phyloP scores from a whole-genome alignment of 2,888 invertebrate species.

The Meganola albula region DNA sequence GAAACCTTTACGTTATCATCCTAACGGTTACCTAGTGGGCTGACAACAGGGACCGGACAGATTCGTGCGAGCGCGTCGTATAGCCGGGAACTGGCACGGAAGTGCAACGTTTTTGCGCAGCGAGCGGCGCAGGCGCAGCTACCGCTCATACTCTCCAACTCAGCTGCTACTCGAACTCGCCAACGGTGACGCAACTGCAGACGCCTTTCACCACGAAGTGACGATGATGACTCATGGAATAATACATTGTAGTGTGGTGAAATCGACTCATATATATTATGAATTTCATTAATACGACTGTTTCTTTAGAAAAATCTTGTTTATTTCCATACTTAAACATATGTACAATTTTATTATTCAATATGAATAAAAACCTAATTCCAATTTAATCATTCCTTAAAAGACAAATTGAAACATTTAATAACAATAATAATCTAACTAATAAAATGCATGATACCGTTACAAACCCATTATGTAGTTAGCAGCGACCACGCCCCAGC shows the following conservation, averaged over 20 bases:
- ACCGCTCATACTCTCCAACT: slow-evolving; percentile 42
- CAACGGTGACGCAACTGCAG: slow-evolving; percentile 43
- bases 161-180: slow-evolving; percentile 40
- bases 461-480: slow-evolving; percentile 78
- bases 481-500: slow-evolving; percentile 77
- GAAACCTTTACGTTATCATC: slow-evolving; percentile 51
- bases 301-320: slow-evolving; percentile 46
- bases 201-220: slow-evolving; percentile 52
- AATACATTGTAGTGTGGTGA: slow-evolving; percentile 68
- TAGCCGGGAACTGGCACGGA: slow-evolving; percentile 39
- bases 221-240: slow-evolving; percentile 73
- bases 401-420: slow-evolving; percentile 65
- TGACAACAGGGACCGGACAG: slow-evolving; percentile 68
- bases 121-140: slow-evolving; percentile 33
- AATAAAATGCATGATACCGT: slow-evolving; percentile 75
- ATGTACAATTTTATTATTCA: slow-evolving; percentile 74
- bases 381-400: slow-evolving; percentile 59
- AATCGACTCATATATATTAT: slow-evolving; percentile 52
- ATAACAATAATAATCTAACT: slow-evolving; percentile 32
- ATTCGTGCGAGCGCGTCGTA: slow-evolving; percentile 44
- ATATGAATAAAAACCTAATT: slow-evolving; percentile 72
- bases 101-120: slow-evolving; percentile 33
- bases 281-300: slow-evolving; percentile 48
- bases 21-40: slow-evolving; percentile 74
- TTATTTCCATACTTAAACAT: slow-evolving; percentile 76